Base-by-base conservation (phyloP, 2,797 vertebrate genomes). In the Simalia tracyae region DNA sequence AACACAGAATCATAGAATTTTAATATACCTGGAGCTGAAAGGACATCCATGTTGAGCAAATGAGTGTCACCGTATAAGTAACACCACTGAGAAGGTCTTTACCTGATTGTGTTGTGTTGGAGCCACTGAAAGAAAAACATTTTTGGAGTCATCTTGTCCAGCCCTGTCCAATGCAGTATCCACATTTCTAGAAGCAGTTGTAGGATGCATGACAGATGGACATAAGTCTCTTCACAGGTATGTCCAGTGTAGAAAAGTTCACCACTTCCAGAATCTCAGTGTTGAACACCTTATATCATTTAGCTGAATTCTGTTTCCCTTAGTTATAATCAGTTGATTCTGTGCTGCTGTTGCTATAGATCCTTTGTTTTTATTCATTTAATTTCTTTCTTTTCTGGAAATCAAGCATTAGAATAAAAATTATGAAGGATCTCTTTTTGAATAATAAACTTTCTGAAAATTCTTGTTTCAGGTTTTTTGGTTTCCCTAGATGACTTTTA, bases 401-500 rank as follows among this genome's bases (percentile, higher is more conserved):
- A 56, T 81, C 26, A 86, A 12, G 22, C 1, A 68, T 19, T 91
- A 66, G 19, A 85, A 85, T 85, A 64, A 56, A 90, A 26, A 50
- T 19, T 63, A 28, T n/a, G 46, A 54, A 60, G 85, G 86, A 92
- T 61, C 28, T 60, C 91, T 90, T 64, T 63, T 92, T 92, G 93
- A 46, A 54, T 94, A 95, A 96, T 7, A 46, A 46, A 0, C 22
- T 72, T 42, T 87, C 93, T 14, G 92, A 46, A 81, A 81, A 0
- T 91, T 95, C 86, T 46, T 92, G 94, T 10, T 96, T 28, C 92
- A 99, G 98, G 98, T 59, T 98, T 99, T 96, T 97, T 99, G 94
- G 98, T 97, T 95, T 99, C 98, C 91, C 96, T 99, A 97, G 98
- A 99, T 94, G 98, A 99, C 96, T 99, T 98, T 94, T 98, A 98